phyloP scores from a whole-genome alignment of 2,888 invertebrate species.

The Cyrtodaria siliqua region DNA sequence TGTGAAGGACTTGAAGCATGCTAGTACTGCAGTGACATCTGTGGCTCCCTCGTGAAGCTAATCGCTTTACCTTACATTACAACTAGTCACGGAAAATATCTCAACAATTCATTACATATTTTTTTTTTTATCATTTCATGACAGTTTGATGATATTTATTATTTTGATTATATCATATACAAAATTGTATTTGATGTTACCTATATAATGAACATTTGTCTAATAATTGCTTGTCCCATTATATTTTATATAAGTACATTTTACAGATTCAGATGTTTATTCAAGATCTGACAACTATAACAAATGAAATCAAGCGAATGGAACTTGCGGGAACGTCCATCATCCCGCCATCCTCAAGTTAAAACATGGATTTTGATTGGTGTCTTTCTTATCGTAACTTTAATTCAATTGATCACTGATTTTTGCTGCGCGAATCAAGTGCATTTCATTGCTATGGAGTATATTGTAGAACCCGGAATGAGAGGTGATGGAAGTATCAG shows the following conservation, averaged over 20 bases:
- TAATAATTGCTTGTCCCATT: background rate
- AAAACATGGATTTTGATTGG: slow-evolving; percentile 16
- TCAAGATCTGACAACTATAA: slow-evolving; percentile 84
- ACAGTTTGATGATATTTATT: background rate
- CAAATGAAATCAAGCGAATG: slow-evolving; percentile 83
- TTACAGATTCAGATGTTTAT: slow-evolving; percentile 84
- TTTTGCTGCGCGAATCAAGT: too few species aligned
- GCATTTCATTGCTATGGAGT: too few species aligned
- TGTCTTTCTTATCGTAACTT: background rate
- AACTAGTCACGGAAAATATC: slow-evolving; percentile 41
- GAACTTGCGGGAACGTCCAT: slow-evolving; percentile 78
- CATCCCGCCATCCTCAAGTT: slow-evolving; percentile 83
- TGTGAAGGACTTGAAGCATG: slow-evolving; percentile 69
- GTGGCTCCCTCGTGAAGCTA: slow-evolving; percentile 69
- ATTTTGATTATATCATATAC: background rate
- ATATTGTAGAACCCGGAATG: too few species aligned
- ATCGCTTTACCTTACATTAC: background rate
- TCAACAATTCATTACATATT: slow-evolving; percentile 28
- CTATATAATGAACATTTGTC: background rate
- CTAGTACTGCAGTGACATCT: slow-evolving; percentile 61
- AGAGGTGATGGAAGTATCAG: too few species aligned
- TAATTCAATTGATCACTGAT: too few species aligned
- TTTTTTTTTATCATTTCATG: background rate
- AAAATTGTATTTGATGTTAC: background rate
- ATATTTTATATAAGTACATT: background rate